Percentiles rank a stretch among this genome's conserved stretches.
Conservation (phyloP, 2,113 vertebrate genomes). For the Columba janthina region DNA sequence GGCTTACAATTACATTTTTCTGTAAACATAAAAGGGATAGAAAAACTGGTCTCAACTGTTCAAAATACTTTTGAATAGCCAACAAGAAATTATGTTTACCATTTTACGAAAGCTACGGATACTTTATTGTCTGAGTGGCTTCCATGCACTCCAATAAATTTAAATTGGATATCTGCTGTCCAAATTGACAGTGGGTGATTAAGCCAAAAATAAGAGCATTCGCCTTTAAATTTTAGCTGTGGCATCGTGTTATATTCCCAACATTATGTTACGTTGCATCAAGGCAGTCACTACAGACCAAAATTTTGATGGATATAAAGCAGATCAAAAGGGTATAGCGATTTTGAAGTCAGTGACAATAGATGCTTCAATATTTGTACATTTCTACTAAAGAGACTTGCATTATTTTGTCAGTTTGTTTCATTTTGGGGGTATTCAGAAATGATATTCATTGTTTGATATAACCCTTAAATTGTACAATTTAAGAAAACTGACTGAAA, state of each 20-base stretch:
- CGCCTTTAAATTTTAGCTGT: constrained; percentile 74
- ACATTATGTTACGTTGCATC: constrained; percentile 59
- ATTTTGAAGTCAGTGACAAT: constrained; percentile 75
- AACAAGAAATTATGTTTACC: constrained; percentile 68
- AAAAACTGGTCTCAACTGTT: constrained; percentile 51
- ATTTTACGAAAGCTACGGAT: constrained; percentile 49
- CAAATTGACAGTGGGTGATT: constrained; percentile 70
- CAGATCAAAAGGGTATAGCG: constrained; percentile 73
- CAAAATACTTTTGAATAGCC: constrained; percentile 62
- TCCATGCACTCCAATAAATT: constrained; percentile 73
- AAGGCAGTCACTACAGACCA: constrained; percentile 66
- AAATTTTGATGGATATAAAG: constrained; percentile 76
- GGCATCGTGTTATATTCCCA: constrained; percentile 49
- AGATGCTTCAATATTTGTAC: constrained; percentile 74
- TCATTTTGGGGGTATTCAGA: constrained; percentile 73
- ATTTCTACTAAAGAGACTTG: constrained; percentile 69
- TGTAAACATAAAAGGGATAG: constrained; percentile 49
- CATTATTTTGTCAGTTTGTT: constrained; percentile 79
- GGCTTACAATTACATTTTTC: constrained; percentile 47
- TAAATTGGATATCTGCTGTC: constrained; percentile 74
- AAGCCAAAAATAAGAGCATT: constrained; percentile 73
- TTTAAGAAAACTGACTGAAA: constrained; percentile 80
- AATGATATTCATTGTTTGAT: constrained; percentile 73
- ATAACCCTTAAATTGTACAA: constrained; percentile 78
- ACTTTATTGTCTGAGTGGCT: constrained; percentile 71